phyloP scores from a whole-genome alignment of 2,888 invertebrate species.

The Idaea biselata region DNA sequence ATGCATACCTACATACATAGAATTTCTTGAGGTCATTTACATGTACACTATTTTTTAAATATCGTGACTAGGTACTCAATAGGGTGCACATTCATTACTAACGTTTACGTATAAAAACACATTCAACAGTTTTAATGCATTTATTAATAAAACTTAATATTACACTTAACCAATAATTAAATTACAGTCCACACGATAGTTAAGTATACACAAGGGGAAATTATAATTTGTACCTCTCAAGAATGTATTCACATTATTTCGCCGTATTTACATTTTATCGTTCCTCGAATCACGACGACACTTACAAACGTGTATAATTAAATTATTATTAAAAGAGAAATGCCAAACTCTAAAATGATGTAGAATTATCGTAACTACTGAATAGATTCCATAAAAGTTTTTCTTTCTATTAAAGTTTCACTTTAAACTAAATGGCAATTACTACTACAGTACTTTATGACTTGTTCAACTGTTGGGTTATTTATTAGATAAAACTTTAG shows the following conservation, averaged over 20 bases:
- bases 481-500: too few species aligned
- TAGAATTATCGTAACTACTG: not conserved
- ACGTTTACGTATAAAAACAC: not conserved
- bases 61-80: too few species aligned
- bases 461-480: too few species aligned
- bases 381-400: too few species aligned
- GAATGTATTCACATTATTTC: not conserved
- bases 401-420: too few species aligned
- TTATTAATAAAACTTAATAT: not conserved
- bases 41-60: too few species aligned
- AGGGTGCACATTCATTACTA: too few species aligned
- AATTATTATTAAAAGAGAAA: not conserved
- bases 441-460: too few species aligned
- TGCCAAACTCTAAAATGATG: not conserved
- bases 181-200: not conserved
- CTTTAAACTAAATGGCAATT: too few species aligned
- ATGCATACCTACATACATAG: too few species aligned
- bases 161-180: not conserved
- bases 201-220: constrained; percentile 3
- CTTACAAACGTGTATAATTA: not conserved
- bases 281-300: not conserved
- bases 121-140: not conserved
- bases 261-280: not conserved
- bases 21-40: too few species aligned
- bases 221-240: not conserved